Evolutionary conservation across 1,140 invertebrate species (phyloP).

Genomic region (Eufriesea mexicana): DNA sequence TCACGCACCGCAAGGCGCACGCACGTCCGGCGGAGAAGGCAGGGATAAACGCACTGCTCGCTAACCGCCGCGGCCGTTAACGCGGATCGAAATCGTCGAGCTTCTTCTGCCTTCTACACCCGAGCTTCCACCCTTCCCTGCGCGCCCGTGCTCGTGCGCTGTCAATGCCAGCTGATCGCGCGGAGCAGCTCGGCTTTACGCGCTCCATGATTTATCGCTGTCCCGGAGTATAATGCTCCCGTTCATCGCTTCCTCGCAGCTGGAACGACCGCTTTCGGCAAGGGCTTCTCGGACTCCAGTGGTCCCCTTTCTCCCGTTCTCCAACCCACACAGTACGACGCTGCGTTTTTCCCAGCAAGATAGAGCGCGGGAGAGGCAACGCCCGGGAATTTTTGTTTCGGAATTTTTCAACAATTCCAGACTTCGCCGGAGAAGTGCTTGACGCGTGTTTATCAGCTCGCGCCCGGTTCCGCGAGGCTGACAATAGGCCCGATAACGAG

Average conservation of each 20-base stretch:
- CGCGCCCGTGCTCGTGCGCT: slow-evolving; percentile 1
- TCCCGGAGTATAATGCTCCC: slow-evolving; percentile 14
- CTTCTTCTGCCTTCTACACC: too few species aligned
- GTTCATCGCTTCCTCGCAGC: slow-evolving; percentile 22
- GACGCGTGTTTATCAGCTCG: neutral
- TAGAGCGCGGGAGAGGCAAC: too few species aligned
- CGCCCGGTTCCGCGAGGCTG: too few species aligned
- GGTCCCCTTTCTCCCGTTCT: neutral
- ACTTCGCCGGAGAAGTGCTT: neutral
- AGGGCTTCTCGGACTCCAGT: neutral
- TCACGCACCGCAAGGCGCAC: slow-evolving; percentile 27
- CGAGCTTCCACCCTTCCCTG: neutral
- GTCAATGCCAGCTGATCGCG: slow-evolving; percentile 64
- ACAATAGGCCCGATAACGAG: slow-evolving; percentile 1
- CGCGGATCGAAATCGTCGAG: slow-evolving; percentile 24
- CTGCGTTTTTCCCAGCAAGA: too few species aligned
- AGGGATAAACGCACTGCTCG: slow-evolving; percentile 39
- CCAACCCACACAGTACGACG: too few species aligned
- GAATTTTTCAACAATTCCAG: too few species aligned
- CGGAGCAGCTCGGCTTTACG: neutral
- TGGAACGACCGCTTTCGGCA: slow-evolving; percentile 19
- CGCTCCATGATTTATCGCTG: slow-evolving; percentile 46
- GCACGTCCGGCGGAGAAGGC: slow-evolving; percentile 35
- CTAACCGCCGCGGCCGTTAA: neutral
- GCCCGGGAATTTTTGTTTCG: too few species aligned